phyloP scores from a whole-genome alignment of 2,113 vertebrate genomes.

The Delphinapterus leucas region DNA sequence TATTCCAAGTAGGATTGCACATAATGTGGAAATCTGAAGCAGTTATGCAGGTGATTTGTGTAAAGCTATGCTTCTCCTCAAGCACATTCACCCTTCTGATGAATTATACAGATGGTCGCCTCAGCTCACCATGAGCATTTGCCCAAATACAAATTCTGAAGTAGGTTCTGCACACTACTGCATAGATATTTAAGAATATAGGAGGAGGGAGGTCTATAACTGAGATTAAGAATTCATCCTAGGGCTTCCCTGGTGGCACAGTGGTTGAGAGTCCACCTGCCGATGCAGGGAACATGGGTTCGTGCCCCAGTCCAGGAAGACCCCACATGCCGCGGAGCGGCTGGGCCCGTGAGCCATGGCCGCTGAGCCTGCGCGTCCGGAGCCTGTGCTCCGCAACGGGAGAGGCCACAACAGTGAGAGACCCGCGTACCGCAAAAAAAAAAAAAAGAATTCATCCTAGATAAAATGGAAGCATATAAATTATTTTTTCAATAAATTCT shows the following conservation, averaged over 20 bases:
- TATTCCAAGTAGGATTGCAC: neutral
- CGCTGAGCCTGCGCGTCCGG: no score
- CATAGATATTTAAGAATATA: neutral
- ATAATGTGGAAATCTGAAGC: neutral
- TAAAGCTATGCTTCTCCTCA: neutral
- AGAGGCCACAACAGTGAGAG: no score
- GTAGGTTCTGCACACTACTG: neutral
- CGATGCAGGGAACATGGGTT: no score
- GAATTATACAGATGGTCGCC: neutral
- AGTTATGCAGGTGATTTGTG: conserved; percentile 13
- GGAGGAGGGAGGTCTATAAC: neutral
- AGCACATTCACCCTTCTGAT: neutral
- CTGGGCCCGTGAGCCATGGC: no score
- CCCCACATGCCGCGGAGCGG: no score
- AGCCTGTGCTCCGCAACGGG: no score
- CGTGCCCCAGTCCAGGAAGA: no score
- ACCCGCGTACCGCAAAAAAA: no score
- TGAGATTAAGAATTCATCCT: neutral
- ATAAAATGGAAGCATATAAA: neutral
- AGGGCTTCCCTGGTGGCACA: neutral
- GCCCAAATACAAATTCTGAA: neutral
- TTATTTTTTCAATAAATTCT: neutral
- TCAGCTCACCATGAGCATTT: neutral
- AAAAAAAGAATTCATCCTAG: neutral
- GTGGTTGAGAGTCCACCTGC: no score